Conservation (phyloP, 1,140 invertebrate genomes). For the fruit fly (Drosophila melanogaster) region Release_6_plus_ISO1_MT NT_033779.5:7330501-7331000, state of each 20-base stretch:
- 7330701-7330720: slow-evolving; percentile 57
- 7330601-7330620: slow-evolving; percentile 63
- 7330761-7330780: slow-evolving; percentile 78
- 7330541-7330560: slow-evolving; percentile 76
- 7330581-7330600: slow-evolving; percentile 47
- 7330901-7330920: neutral
- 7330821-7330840: slow-evolving; percentile 81
- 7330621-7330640: slow-evolving; percentile 38
- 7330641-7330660: slow-evolving; percentile 49
- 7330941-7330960: slow-evolving; percentile 40
- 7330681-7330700: slow-evolving; percentile 20
- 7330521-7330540: slow-evolving; percentile 81
- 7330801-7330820: slow-evolving; percentile 37
- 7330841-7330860: slow-evolving; percentile 77
- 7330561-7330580: slow-evolving; percentile 51
- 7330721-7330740: slow-evolving; percentile 74
- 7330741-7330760: slow-evolving; percentile 74
- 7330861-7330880: slow-evolving; percentile 43
- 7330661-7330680: slow-evolving; percentile 29
- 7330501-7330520: slow-evolving; percentile 68
- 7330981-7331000: slow-evolving; percentile 73
- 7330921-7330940: slow-evolving; percentile 19
- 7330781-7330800: slow-evolving; percentile 67
- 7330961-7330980: slow-evolving; percentile 74
- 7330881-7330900: neutral